Percentiles rank a stretch among this genome's conserved stretches.
These are phyloP conservation scores for Acromyrmex heyeri DNA, from an alignment of 1,140 invertebrate species.

Conservation along the genomic window DNA sequence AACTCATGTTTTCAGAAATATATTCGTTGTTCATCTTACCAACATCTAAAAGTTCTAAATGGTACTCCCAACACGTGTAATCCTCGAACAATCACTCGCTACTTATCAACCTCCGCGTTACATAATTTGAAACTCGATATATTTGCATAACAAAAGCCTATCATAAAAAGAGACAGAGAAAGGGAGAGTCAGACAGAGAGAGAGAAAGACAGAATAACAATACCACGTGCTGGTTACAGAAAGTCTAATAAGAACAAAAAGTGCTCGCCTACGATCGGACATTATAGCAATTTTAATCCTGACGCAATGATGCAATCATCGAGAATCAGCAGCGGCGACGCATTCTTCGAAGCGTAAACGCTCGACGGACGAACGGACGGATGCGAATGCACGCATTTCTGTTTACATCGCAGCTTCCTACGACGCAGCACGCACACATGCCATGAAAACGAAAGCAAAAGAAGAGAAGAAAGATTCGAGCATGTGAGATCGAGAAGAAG, in stretches of 20 bases:
- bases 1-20: neutral
- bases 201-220: conserved; percentile 8
- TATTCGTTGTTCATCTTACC: neutral
- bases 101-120: neutral
- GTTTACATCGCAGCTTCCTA: conserved; percentile 53
- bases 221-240: neutral
- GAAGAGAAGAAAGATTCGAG: neutral
- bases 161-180: neutral
- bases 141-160: conserved; percentile 17
- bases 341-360: conserved; percentile 16
- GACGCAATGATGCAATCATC: conserved; percentile 26
- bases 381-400: conserved; percentile 47
- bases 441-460: conserved; percentile 16
- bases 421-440: conserved; percentile 33
- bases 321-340: neutral
- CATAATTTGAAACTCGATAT: conserved; percentile 9
- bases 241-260: neutral
- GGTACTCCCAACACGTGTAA: neutral
- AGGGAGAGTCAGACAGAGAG: no score
- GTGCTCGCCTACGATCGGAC: neutral
- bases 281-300: conserved; percentile 38
- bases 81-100: neutral
- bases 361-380: conserved; percentile 14
- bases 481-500: neutral
- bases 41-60: neutral